Conservation (phyloP, 2,797 vertebrate species). For the Furcifer pardalis region DNA sequence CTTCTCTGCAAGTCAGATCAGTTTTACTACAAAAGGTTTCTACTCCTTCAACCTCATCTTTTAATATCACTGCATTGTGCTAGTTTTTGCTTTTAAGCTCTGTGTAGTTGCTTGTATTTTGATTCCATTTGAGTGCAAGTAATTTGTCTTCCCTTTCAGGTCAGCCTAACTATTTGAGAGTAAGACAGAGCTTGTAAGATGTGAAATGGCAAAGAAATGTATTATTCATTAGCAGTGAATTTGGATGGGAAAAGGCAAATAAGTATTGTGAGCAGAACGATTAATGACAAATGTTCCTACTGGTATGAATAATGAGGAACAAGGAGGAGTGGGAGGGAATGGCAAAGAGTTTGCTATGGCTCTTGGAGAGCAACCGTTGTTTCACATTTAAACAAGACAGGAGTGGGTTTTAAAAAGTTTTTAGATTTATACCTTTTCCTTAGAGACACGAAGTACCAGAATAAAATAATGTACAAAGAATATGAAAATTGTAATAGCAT, state of each 20-base stretch:
- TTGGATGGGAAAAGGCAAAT: constrained; percentile 47
- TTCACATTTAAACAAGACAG: background rate
- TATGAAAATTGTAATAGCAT: constrained; percentile 4
- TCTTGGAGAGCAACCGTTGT: constrained; percentile 29
- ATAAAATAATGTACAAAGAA: background rate
- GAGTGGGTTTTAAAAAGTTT: background rate
- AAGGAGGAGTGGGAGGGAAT: constrained; percentile 20
- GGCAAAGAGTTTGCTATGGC: constrained; percentile 33
- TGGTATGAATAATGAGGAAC: constrained; percentile 36
- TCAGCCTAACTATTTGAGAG: constrained; percentile 39
- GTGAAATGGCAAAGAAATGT: constrained; percentile 49
- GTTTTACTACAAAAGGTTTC: constrained; percentile 29
- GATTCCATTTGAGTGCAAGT: constrained; percentile 47
- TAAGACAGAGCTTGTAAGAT: constrained; percentile 52
- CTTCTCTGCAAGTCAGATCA: background rate
- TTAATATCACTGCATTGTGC: constrained; percentile 49
- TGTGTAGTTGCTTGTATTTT: constrained; percentile 39
- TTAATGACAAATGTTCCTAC: constrained; percentile 37
- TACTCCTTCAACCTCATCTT: constrained; percentile 7
- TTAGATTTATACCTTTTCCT: background rate
- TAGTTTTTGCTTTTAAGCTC: constrained; percentile 43
- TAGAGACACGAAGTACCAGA: background rate
- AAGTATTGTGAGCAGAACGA: constrained; percentile 29
- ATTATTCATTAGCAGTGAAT: constrained; percentile 55
- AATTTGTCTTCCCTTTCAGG: constrained; percentile 48